Evolutionary conservation across 2,888 invertebrate genomes (phyloP).

Genomic region (Eupithecia dodoneata): DNA sequence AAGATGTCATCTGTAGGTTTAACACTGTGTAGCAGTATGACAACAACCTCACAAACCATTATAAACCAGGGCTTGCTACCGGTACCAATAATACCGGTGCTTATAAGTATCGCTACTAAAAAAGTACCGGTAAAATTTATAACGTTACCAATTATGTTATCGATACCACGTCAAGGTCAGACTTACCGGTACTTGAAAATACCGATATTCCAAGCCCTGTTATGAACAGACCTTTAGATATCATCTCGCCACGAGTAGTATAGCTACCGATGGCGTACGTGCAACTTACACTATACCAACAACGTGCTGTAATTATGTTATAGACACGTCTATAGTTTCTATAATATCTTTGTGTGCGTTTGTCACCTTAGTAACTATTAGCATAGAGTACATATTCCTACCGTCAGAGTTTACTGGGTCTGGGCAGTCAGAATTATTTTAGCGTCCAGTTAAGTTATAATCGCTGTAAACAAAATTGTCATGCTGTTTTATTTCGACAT

Average conservation of each 20-base stretch:
- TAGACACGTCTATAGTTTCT: constrained; percentile 36
- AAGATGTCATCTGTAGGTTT: no score
- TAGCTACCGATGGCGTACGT: constrained; percentile 55
- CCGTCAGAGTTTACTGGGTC: neutral
- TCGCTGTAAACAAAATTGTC: neutral
- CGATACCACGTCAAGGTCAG: no score
- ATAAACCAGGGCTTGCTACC: no score
- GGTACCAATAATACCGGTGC: no score
- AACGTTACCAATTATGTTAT: no score
- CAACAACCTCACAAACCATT: no score
- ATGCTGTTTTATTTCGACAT: neutral
- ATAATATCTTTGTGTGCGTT: constrained; percentile 29
- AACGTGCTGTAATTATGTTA: constrained; percentile 60
- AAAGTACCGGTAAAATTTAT: no score
- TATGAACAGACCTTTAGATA: constrained; percentile 58
- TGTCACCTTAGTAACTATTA: constrained; percentile 37
- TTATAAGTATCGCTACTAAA: no score
- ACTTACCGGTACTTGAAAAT: no score
- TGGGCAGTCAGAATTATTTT: neutral
- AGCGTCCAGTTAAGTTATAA: neutral
- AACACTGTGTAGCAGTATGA: no score
- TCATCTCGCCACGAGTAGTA: constrained; percentile 67
- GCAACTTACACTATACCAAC: constrained; percentile 60
- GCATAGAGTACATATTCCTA: constrained; percentile 3
- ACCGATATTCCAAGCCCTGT: no score